Evolutionary conservation across 1,140 invertebrate genomes (phyloP), one percentile per base, ranked within the genome.

Genomic region (Drosophila aff.): DNA sequence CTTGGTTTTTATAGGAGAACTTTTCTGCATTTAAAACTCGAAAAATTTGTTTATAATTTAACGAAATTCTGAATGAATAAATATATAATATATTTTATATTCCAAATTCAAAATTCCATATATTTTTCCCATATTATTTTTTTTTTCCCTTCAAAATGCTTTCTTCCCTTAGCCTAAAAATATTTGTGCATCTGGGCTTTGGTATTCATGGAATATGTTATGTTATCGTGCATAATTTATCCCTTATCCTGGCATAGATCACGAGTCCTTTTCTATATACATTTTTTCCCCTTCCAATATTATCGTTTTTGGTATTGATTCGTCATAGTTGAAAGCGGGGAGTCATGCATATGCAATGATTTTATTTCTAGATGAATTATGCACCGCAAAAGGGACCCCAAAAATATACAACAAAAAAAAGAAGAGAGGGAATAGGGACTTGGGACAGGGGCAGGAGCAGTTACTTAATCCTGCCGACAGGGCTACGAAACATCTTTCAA

Each of bases 401-500:
- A 57, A 58, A 53, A 28, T 1, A 15, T 2, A 7, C 1, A 18
- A 3, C 3, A 23, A 26, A 18, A 52, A 53, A 15, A 31, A 4
- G 0, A 1, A 33, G 4, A 11, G 31, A 28, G 31, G 8, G 6
- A 49, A 10, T n/a, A 13, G 31, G 52, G 21, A 23, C 50, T 28
- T 28, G 28, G 28, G 49, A 41, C 26, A 41, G 44, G 10, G 28
- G 28, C 9, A 28, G 68, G 8, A 36, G 40, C 59, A 83, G 66
- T 83, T 82, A 76, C 79, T 79, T 90, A 90, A 89, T 89, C 81
- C 80, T 60, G 55, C 53, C 58, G 52, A 53, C 28, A 23, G 11
- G 50, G 49, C 73, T 47, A 65, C 72, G 80, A 77, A 89, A 89
- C 85, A 89, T 89, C 85, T 90, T 89, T 89, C 85, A 90, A 89